Evolutionary conservation across 2,113 vertebrate species (phyloP).

Genomic region (Aepyceros melampus): DNA sequence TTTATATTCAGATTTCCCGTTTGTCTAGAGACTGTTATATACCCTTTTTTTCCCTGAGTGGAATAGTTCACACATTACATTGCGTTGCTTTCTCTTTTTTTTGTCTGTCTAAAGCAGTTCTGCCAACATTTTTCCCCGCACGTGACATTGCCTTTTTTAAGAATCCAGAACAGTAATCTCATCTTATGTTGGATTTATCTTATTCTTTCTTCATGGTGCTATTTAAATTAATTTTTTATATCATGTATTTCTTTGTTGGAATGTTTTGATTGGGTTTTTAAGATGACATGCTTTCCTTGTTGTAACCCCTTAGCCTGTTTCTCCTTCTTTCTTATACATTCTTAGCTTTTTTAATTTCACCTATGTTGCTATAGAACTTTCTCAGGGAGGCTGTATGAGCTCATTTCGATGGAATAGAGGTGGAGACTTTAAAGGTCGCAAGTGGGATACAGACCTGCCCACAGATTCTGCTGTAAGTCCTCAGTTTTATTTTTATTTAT

Average conservation of each 20-base stretch:
- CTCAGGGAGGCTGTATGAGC: constrained; percentile 98
- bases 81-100: neutral
- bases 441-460: constrained; percentile 96
- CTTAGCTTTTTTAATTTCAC: neutral
- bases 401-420: constrained; percentile 95
- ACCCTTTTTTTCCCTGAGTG: neutral
- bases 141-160: neutral
- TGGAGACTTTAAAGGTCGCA: constrained; percentile 92
- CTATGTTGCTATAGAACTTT: constrained; percentile 85
- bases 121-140: neutral
- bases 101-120: neutral
- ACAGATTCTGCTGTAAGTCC: constrained; percentile 92
- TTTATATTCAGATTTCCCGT: neutral
- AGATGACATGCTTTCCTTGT: neutral
- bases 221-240: neutral
- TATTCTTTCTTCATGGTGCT: neutral
- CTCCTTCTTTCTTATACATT: neutral
- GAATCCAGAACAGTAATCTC: neutral
- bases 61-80: neutral
- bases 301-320: neutral
- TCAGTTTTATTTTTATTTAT: neutral
- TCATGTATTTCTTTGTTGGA: neutral
- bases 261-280: neutral
- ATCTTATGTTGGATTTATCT: neutral
- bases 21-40: neutral